Evolutionary conservation across 2,888 invertebrate genomes (phyloP), one percentile per base, ranked within the genome.

Genomic region (Polyploca ridens): DNA sequence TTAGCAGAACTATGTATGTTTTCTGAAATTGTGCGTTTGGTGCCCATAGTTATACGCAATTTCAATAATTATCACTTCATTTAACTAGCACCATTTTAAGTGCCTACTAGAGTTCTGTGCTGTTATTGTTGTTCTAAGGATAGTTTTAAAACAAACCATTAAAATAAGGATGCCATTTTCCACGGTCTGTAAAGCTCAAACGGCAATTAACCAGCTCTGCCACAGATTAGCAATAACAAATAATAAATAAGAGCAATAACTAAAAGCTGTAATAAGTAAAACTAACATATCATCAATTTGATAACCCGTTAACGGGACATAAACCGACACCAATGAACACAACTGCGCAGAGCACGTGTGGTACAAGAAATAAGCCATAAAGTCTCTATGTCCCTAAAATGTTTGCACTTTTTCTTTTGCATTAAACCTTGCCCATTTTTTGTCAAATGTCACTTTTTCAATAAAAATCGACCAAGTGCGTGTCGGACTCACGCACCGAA

Each of bases 231-330:
- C 19, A 54, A 54, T 46, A 49, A 49, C 16, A 49, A 49, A 49
- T 49, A 49, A 49, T 54, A 54, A 54, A 54, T 54, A 54, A 54
- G 54, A 19, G 54, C 60, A 63, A 60, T 62, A 63, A 11, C 66
- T 69, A 64, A 66, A 67, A 67, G 65, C 62, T 64, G 67, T 60
- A 68, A 68, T 66, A 66, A 70, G 68, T 67, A 72, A 75, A 73
- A 71, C 75, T 71, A 76, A 78, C 75, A 75, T 68, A 66, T 67
- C 70, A 72, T 75, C 70, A 73, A 77, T 77, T 76, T 75, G 71
- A 73, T 64, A 67, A 66, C 69, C 72, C 70, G 78, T 71, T 78
- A 75, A 71, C 68, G 68, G 68, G 73, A 75, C 77, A 74, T 78
- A 75, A 77, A 72, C 75, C 71, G 75, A 77, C 81, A 77, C 75